phyloP scores from a whole-genome alignment of 2,797 vertebrate genomes.

The Pseudomugil gertrudae region DNA sequence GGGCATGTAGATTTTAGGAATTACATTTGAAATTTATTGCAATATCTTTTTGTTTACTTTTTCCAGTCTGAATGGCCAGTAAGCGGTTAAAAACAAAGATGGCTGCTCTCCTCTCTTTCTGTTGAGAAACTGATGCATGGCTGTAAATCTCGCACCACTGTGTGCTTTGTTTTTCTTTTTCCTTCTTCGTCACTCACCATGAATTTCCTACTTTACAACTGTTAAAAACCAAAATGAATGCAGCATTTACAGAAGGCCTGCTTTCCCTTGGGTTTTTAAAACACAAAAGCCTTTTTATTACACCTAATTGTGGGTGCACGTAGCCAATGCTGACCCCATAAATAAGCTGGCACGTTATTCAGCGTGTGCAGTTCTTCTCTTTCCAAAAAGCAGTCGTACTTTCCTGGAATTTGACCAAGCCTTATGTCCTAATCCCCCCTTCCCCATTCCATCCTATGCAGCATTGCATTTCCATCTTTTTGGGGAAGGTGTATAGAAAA shows the following conservation, averaged over 20 bases:
- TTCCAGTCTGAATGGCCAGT: not conserved
- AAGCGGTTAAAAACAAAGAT: not conserved
- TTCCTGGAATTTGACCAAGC: constrained; percentile 40
- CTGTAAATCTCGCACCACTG: not conserved
- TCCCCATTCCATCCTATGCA: constrained; percentile 5
- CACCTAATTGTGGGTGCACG: constrained; percentile 2
- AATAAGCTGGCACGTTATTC: constrained; percentile 11
- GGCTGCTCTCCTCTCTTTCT: not conserved
- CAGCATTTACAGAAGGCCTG: not conserved
- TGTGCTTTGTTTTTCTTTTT: not conserved
- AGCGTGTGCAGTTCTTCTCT: constrained; percentile 6
- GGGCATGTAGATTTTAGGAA: too few relatives aligned
- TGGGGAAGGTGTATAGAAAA: constrained; percentile 21
- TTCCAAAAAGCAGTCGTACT: constrained; percentile 53
- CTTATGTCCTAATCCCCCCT: not conserved
- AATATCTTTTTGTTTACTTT: not conserved
- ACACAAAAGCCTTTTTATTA: constrained; percentile 11
- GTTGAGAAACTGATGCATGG: not conserved
- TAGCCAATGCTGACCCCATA: not conserved
- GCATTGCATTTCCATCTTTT: constrained; percentile 21
- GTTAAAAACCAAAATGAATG: constrained; percentile 2
- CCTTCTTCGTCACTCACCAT: not conserved
- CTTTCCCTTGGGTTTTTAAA: constrained; percentile 6
- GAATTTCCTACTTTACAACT: not conserved
- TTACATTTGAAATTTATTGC: not conserved